Base-by-base conservation (phyloP, 2,888 invertebrate genomes). In the Sialis lutaria region DNA sequence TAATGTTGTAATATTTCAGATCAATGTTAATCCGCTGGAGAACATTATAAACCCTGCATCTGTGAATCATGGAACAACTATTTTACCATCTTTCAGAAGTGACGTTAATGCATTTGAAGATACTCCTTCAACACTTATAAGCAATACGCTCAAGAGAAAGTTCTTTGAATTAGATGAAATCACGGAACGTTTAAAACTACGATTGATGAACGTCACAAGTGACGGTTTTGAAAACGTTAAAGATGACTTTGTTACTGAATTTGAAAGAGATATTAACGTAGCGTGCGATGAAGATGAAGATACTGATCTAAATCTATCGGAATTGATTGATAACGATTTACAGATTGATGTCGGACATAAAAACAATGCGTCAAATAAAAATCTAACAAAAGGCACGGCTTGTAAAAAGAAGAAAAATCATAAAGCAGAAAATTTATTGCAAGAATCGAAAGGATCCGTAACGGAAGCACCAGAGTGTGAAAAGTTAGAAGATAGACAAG, bases 161-260 rank as follows among this genome's bases (percentile, higher is more conserved):
- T 71, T 76, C 51, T 69, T 67, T 0, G 78, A 78, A 58, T 56
- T 78, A 33, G 75, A 78, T 54, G 73, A 74, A 59, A 78, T 78
- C 42, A 77, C 76, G 1, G 70, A 74, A 57, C 65, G 77, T 47
- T 59, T 77, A 49, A 66, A 72, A 48, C 65, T 69, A 6, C 65
- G 77, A 10, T 59, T 78, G 34, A 67, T 68, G 30, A 70, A 73
- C 54, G 73, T 77, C 1, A 76, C 76, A 0, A 68, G 70, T 44
- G 67, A 68, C 6, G 67, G 67, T 34, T 62, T 55, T 4, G 60
- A 58, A 9, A 62, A 61, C 48, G 12, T 35, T 9, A 47, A 47
- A 30, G 64, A 63, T 40, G 68, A 67, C 53, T 58, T 67, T 4
- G 67, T 67, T 10, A 69, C 70, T 41, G 72, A 77, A 55, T 75